phyloP scores from a whole-genome alignment of 2,888 invertebrate genomes.

The Yponomeuta plumbellus region DNA sequence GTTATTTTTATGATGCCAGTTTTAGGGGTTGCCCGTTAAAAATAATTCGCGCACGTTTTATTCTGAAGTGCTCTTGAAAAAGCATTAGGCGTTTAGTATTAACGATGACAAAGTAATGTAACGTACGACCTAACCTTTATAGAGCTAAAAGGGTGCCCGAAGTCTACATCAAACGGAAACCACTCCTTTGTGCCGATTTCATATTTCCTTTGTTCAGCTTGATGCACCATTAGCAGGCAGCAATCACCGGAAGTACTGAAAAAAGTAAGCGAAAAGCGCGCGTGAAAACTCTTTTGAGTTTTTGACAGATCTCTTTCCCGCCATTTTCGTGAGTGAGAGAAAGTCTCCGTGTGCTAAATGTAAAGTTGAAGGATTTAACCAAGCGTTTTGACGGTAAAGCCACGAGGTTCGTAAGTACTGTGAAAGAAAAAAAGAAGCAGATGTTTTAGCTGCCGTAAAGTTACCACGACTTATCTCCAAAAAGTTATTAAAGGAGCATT shows the following conservation, averaged over 20 bases:
- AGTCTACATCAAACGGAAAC: conserved; percentile 40
- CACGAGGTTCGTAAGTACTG: background rate
- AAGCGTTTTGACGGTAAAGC: background rate
- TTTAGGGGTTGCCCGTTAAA: background rate
- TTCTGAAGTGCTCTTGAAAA: background rate
- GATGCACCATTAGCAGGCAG: conserved; percentile 63
- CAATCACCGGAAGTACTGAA: conserved; percentile 34
- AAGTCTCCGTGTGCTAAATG: conserved; percentile 24
- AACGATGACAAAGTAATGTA: background rate
- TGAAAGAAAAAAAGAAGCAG: background rate
- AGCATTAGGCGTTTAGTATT: background rate
- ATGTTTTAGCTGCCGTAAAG: too few relatives aligned
- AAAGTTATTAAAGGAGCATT: too few relatives aligned
- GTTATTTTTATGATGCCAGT: conserved; percentile 9
- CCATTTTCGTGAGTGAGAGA: conserved; percentile 49
- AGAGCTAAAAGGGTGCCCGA: background rate
- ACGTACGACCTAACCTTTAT: background rate
- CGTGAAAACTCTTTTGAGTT: conserved; percentile 37
- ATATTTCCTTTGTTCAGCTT: conserved; percentile 61
- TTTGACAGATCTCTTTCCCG: conserved; percentile 56
- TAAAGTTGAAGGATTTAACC: conserved; percentile 14
- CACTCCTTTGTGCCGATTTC: conserved; percentile 57
- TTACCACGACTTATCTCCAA: too few relatives aligned
- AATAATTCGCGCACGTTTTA: background rate
- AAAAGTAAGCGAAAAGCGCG: background rate